phyloP scores from a whole-genome alignment of 2,797 vertebrate genomes.

The Clarias laeviceps region DNA sequence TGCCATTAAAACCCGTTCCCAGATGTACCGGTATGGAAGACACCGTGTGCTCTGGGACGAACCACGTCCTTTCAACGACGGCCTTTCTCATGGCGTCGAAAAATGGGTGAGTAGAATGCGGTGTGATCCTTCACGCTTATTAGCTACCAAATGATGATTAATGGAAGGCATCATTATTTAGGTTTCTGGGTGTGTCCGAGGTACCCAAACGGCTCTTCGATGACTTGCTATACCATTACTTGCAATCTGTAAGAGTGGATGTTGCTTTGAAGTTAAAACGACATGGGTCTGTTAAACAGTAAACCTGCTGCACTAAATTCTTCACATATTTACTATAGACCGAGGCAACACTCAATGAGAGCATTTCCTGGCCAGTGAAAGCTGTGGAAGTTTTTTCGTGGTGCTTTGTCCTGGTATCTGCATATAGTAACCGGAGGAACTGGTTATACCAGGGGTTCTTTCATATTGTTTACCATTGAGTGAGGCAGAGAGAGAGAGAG shows the following conservation, averaged over 20 bases:
- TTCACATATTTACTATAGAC: background rate
- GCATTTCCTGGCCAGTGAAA: background rate
- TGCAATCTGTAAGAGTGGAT: background rate
- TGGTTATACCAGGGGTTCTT: constrained; percentile 58
- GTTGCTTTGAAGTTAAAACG: background rate
- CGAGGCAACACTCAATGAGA: background rate
- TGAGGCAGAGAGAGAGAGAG: constrained; percentile 11
- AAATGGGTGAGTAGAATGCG: constrained; percentile 86
- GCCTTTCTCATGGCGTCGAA: constrained; percentile 76
- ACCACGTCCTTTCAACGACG: constrained; percentile 66
- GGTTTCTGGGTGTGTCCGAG: constrained; percentile 74
- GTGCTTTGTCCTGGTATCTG: constrained; percentile 53
- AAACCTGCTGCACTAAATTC: background rate
- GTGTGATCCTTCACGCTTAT: background rate
- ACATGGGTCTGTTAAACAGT: background rate
- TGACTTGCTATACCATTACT: background rate
- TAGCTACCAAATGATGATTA: background rate
- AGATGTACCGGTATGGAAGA: constrained; percentile 77
- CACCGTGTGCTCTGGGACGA: constrained; percentile 86
- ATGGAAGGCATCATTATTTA: constrained; percentile 51
- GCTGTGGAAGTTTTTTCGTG: constrained; percentile 50
- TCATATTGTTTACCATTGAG: constrained; percentile 59
- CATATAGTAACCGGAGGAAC: constrained; percentile 65
- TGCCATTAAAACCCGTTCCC: constrained; percentile 80
- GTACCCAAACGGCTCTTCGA: background rate